These are phyloP conservation scores for Petaurus breviceps DNA, from an alignment of 2,113 vertebrate species.

Conservation along the genomic window DNA sequence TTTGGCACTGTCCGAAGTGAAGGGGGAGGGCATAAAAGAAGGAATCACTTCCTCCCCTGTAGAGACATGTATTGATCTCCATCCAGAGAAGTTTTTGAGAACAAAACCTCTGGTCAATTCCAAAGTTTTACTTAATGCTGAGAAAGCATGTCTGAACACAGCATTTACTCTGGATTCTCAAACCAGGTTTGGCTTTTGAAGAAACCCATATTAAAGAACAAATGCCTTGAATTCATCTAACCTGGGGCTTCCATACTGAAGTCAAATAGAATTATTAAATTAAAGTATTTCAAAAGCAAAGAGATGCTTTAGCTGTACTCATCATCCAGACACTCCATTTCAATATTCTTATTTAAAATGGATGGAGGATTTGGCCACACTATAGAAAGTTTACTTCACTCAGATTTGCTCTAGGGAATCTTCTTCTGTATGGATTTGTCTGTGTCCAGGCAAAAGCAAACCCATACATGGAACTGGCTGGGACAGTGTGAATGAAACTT, in stretches of 20 bases:
- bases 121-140: slow-evolving; percentile 68
- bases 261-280: slow-evolving; percentile 78
- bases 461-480: neutral
- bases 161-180: slow-evolving; percentile 70
- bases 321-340: neutral
- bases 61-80: slow-evolving; percentile 49
- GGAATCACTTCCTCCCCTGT: slow-evolving; percentile 50
- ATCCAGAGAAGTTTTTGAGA: slow-evolving; percentile 61
- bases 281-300: slow-evolving; percentile 66
- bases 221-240: slow-evolving; percentile 73
- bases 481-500: accelerated
- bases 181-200: slow-evolving; percentile 69
- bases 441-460: neutral
- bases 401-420: neutral
- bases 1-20: neutral
- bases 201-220: slow-evolving; percentile 75
- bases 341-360: slow-evolving; percentile 32
- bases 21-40: neutral
- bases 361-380: neutral
- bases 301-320: slow-evolving; percentile 35
- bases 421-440: neutral
- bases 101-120: slow-evolving; percentile 63
- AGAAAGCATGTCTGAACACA: slow-evolving; percentile 75
- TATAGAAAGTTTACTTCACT: slow-evolving; percentile 6
- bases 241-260: slow-evolving; percentile 70